Percentiles rank a stretch among this genome's conserved stretches.
These are phyloP conservation scores for Geopemphigus sp. DNA, from an alignment of 1,140 invertebrate species.

Conservation along the genomic window DNA sequence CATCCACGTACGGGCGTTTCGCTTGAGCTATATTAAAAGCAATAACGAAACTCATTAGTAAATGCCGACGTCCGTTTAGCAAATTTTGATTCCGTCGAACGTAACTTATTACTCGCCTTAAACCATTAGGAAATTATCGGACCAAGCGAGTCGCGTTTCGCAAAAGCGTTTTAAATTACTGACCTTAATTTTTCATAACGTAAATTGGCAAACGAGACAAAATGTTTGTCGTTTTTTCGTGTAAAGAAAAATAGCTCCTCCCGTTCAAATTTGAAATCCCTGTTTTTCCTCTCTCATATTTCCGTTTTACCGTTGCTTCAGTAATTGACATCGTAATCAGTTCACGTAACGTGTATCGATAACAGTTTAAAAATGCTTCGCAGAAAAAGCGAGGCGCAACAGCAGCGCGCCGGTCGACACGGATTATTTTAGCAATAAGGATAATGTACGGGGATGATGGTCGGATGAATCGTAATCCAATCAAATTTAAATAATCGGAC, in stretches of 20 bases:
- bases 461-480: no score
- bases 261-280: not conserved
- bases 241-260: not conserved
- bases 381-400: no score
- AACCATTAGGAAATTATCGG: conserved; percentile 15
- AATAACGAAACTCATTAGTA: conserved; percentile 28
- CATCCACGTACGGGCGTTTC: not conserved
- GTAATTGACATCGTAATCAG: no score
- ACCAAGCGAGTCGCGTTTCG: conserved; percentile 1
- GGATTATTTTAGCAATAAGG: no score
- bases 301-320: no score
- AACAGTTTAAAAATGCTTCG: no score
- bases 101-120: not conserved
- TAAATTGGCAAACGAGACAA: not conserved
- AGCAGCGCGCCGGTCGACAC: no score
- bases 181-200: conserved; percentile 3
- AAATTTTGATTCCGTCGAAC: conserved; percentile 27
- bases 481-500: no score
- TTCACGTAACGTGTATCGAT: no score
- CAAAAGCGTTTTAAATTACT: conserved; percentile 7
- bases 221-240: conserved; percentile 14
- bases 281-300: not conserved
- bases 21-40: conserved; percentile 12
- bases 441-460: no score
- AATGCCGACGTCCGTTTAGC: not conserved